Conservation (phyloP, 2,797 vertebrate species). For the Oceanodroma leucorhoa region DNA sequence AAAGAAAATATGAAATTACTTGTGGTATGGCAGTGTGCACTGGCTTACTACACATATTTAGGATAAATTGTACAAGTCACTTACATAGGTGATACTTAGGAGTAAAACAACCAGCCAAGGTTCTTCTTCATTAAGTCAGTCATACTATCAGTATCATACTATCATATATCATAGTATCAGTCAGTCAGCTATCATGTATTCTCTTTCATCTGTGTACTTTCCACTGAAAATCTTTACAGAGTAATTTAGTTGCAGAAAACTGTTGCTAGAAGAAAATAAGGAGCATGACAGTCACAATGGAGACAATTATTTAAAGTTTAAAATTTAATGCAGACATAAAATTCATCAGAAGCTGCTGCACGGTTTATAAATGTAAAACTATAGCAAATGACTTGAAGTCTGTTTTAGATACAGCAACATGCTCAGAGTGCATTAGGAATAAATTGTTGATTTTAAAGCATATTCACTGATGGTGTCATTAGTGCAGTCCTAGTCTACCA, state of each 20-base stretch:
- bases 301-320: neutral
- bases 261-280: neutral
- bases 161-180: too few relatives aligned
- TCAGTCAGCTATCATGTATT: neutral
- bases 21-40: neutral
- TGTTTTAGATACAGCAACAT: neutral
- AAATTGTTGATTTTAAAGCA: neutral
- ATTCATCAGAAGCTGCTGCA: neutral
- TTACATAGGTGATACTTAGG: neutral
- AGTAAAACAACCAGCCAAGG: neutral
- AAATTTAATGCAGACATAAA: neutral
- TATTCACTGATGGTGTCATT: neutral
- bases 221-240: neutral
- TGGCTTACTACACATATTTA: neutral
- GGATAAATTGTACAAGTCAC: neutral
- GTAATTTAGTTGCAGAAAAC: neutral
- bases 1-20: neutral
- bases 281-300: neutral
- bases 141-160: too few relatives aligned
- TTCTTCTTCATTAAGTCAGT: neutral
- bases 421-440: neutral
- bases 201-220: neutral
- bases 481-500: neutral
- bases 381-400: neutral
- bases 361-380: neutral